These are phyloP conservation scores for Deilephila elpenor DNA, from an alignment of 2,888 invertebrate genomes.

Conservation along the genomic window DNA sequence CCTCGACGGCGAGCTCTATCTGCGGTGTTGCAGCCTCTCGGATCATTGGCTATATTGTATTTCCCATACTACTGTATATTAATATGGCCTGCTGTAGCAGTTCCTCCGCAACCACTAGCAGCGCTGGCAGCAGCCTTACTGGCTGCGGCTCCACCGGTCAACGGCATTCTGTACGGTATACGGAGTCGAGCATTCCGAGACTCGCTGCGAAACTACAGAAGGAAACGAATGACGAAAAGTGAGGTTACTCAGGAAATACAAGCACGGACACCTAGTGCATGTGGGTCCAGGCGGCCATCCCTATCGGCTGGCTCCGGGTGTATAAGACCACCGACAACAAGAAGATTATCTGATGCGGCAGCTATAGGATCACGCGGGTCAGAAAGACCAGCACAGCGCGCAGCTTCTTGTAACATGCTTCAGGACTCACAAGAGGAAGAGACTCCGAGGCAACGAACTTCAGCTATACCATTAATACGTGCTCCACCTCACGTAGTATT, in stretches of 20 bases:
- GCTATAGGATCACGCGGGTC: slow-evolving; percentile 73
- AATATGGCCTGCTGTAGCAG: slow-evolving; percentile 85
- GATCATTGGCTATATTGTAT: slow-evolving; percentile 89
- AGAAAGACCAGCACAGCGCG: slow-evolving; percentile 83
- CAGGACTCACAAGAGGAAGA: slow-evolving; percentile 85
- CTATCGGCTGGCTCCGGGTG: slow-evolving; percentile 85
- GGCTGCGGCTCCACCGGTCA: slow-evolving; percentile 89
- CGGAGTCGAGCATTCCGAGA: slow-evolving; percentile 89
- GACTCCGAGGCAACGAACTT: slow-evolving; percentile 60
- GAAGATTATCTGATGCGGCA: slow-evolving; percentile 76
- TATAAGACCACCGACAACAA: slow-evolving; percentile 73
- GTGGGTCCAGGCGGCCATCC: slow-evolving; percentile 90
- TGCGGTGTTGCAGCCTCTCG: slow-evolving; percentile 89
- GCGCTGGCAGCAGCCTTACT: slow-evolving; percentile 87
- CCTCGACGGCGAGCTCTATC: slow-evolving; percentile 86
- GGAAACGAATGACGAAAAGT: slow-evolving; percentile 91
- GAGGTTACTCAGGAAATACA: slow-evolving; percentile 92
- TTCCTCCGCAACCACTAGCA: slow-evolving; percentile 75
- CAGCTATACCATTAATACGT: slow-evolving; percentile 79
- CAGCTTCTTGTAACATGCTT: slow-evolving; percentile 88
- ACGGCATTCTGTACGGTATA: slow-evolving; percentile 91
- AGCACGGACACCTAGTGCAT: slow-evolving; percentile 91
- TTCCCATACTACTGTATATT: slow-evolving; percentile 90
- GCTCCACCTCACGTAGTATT: slow-evolving; percentile 86
- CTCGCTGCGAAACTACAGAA: slow-evolving; percentile 90